Conservation (phyloP, 2,888 invertebrate species). For the Netelia fuscicornis region DNA sequence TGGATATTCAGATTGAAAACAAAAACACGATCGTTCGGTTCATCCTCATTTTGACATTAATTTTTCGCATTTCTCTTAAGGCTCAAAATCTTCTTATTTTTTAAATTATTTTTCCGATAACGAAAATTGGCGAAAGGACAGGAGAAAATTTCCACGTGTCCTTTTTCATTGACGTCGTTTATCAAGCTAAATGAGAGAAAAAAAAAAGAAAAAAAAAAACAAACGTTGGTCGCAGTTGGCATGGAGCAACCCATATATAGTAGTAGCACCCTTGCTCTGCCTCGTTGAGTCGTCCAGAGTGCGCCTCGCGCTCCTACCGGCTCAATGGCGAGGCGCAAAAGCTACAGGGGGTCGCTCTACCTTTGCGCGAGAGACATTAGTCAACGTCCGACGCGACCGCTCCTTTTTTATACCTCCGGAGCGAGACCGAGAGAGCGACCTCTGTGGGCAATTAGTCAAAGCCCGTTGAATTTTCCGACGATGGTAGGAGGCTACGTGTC, state of each 20-base stretch:
- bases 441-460: slow-evolving; percentile 64
- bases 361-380: slow-evolving; percentile 61
- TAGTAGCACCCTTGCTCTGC: slow-evolving; percentile 14
- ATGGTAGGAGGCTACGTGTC: slow-evolving; percentile 19
- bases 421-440: slow-evolving; percentile 26
- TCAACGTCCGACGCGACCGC: slow-evolving; percentile 65
- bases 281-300: slow-evolving; percentile 37
- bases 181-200: no score
- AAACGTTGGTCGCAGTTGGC: neutral
- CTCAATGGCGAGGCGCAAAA: slow-evolving; percentile 44
- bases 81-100: no score
- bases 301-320: slow-evolving; percentile 33
- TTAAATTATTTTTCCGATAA: no score
- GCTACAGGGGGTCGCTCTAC: slow-evolving; percentile 34
- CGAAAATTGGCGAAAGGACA: no score
- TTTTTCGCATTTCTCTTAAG: no score
- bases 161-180: no score
- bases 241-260: slow-evolving; percentile 2
- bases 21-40: no score
- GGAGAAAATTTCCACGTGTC: no score
- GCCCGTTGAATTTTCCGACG: slow-evolving; percentile 55
- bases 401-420: slow-evolving; percentile 58
- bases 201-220: neutral
- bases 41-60: no score
- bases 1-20: no score